Conservation (phyloP, 2,797 vertebrate species). For the Clarias pachynema region DNA sequence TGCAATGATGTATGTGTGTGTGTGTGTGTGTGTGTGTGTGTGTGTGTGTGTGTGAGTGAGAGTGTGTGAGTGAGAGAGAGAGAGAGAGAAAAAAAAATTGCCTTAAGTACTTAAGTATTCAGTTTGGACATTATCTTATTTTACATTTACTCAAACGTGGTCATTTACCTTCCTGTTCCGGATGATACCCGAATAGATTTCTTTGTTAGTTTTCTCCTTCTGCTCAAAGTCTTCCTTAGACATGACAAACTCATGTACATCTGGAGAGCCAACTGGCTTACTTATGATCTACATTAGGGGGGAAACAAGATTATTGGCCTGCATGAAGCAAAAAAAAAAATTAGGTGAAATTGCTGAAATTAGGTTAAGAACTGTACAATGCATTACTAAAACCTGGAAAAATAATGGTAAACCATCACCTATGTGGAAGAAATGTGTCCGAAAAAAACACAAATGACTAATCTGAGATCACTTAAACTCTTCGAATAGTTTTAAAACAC, state of each 20-base stretch:
- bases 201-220: slow-evolving; percentile 86
- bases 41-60: too few species aligned
- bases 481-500: too few species aligned
- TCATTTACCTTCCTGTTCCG: slow-evolving; percentile 84
- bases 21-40: too few species aligned
- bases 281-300: slow-evolving; percentile 81
- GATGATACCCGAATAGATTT: slow-evolving; percentile 83
- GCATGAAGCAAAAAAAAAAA: too few species aligned
- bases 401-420: too few species aligned
- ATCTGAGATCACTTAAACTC: too few species aligned
- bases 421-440: too few species aligned
- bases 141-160: not conserved
- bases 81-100: not conserved
- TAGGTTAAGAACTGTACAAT: too few species aligned
- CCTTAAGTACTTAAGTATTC: not conserved
- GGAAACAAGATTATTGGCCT: not conserved
- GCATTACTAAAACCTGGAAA: too few species aligned
- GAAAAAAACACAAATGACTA: too few species aligned
- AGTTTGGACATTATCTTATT: not conserved
- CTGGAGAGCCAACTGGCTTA: slow-evolving; percentile 80
- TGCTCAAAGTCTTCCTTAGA: slow-evolving; percentile 92
- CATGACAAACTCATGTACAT: slow-evolving; percentile 91
- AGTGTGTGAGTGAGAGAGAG: too few species aligned
- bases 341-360: too few species aligned
- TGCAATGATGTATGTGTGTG: not conserved